Evolutionary conservation across 2,888 invertebrate genomes (phyloP), one percentile per base, ranked within the genome.

Genomic region (Panzeria rudis): DNA sequence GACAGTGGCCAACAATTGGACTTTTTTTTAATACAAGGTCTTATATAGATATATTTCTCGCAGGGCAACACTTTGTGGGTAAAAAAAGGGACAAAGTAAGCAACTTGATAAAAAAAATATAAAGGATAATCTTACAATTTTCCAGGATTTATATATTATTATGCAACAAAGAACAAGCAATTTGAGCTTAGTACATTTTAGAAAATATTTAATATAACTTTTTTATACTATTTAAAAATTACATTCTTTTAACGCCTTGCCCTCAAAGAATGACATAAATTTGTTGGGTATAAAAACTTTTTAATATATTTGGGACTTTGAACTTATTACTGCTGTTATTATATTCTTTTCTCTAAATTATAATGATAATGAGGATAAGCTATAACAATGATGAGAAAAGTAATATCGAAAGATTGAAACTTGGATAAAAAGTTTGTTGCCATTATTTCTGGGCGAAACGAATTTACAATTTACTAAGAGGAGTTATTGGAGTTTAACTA

Each of bases 391-490:
- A 64, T 64, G 41, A 54, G 64, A 54, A 52, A 11, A 75, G 17
- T 29, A 64, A 54, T 38, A 38, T 52, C 62, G 75, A 66, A 76
- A 84, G 52, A 76, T 80, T 62, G 44, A 72, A 72, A 76, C 66
- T 68, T n/a, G 44, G 52, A 72, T 77, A 61, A 76, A 20, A 77
- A 77, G 25, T 77, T 47, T n/a, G 7, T 38, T 41, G 20, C 3
- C 15, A 56, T 73, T 47, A 35, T 41, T 66, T 11, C 25, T 38
- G 17, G 29, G 68, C 73, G 13, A 52, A 75, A 81, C 59, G 29
- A 68, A 75, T 81, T 81, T 59, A 64, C 44, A 64, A 62, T 79
- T 79, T 79, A 73, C 38, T n/a, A 15, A 52, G n/a, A 69, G 41
- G 11, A 79, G 62, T 71, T 71, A 68, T 64, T 20, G 50, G 54